Evolutionary conservation across 2,797 vertebrate species (phyloP), one percentile per base, ranked within the genome.

Genomic region (Takifugu rubripes): DNA sequence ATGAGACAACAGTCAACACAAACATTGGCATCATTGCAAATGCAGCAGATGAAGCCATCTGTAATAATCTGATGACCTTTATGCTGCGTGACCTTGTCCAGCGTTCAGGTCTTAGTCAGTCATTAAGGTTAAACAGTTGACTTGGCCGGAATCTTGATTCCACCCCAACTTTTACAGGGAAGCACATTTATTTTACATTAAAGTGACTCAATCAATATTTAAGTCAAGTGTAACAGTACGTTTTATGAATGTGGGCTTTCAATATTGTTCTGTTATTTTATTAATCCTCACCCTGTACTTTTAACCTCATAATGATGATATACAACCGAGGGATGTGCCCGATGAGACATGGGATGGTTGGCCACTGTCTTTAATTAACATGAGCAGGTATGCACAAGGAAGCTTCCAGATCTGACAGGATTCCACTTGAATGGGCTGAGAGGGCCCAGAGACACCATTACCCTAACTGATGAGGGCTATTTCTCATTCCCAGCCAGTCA

Each of bases 381-480:
- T 82, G 81, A 88, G 81, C 82, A 85, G 83, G 84, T 87, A 84
- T 74, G 85, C 77, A 74, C 68, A 79, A 14, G 63, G 83, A 70
- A 80, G 75, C 78, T 68, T 67, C 53, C 64, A 59, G 77, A 84
- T 85, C 78, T 87, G 87, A 88, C 83, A 88, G 83, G 75, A 81
- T 80, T 84, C 80, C 81, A 80, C 80, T 80, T 82, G 83, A 88
- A 86, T 83, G 83, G 83, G 73, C 83, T 67, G 73, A 72, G 78
- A 77, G 81, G 86, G 85, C 88, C 87, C 74, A 70, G 88, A 86
- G 90, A 91, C 85, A 88, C 88, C 88, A 90, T 91, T 90, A 90
- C 83, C 86, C 83, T 89, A 87, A 88, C 85, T 91, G 90, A 92
- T 92, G 88, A 89, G 88, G 82, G 85, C 79, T 84, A 89, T 89